These are phyloP conservation scores for Cryptotermes secundus DNA, from an alignment of 1,140 invertebrate species.

Conservation along the genomic window DNA sequence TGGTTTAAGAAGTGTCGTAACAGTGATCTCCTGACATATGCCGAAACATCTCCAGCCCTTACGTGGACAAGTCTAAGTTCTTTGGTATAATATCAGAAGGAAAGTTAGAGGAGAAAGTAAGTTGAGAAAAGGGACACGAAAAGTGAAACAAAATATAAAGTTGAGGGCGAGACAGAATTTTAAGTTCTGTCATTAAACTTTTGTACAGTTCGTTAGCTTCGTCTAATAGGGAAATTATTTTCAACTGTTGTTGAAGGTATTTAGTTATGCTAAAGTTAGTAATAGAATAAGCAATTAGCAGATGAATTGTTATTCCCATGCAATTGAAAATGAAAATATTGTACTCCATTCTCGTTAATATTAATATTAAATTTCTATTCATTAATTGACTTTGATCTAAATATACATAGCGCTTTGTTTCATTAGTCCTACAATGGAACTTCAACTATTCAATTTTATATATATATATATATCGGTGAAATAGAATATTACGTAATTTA, in stretches of 20 bases:
- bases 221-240: neutral
- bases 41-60: neutral
- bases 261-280: neutral
- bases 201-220: neutral
- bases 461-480: no score
- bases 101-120: neutral
- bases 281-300: neutral
- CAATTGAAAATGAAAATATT: neutral
- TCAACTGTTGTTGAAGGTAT: neutral
- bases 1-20: conserved; percentile 3
- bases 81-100: neutral
- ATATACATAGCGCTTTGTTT: neutral
- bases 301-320: neutral
- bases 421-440: neutral
- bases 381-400: neutral
- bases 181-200: neutral
- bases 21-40: neutral
- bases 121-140: neutral
- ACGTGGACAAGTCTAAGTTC: neutral
- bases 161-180: neutral
- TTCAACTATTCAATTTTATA: no score
- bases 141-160: neutral
- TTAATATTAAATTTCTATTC: neutral
- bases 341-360: neutral
- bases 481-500: no score